phyloP scores from a whole-genome alignment of 2,797 vertebrate genomes.

The Pseudomugil gertrudae region DNA sequence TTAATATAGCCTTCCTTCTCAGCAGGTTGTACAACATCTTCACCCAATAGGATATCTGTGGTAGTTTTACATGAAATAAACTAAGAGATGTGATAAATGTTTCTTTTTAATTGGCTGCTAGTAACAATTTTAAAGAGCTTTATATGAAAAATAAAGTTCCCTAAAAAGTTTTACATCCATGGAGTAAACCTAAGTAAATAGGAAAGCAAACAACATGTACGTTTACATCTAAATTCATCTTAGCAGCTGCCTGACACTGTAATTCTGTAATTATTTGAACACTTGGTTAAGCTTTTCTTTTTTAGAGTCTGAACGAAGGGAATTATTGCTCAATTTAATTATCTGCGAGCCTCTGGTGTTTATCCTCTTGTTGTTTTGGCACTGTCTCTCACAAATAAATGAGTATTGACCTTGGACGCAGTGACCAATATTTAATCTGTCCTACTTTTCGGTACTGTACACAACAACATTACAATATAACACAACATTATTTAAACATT shows the following conservation, averaged over 20 bases:
- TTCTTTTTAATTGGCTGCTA: no score
- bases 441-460: slow-evolving; percentile 44
- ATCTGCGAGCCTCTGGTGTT: slow-evolving; percentile 46
- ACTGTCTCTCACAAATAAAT: slow-evolving; percentile 63
- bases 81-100: no score
- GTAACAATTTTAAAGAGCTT: no score
- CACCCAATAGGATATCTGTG: neutral
- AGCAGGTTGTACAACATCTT: no score
- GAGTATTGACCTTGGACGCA: slow-evolving; percentile 43
- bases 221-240: no score
- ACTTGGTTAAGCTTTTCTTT: slow-evolving; percentile 16
- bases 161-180: neutral
- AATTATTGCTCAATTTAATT: slow-evolving; percentile 54
- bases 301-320: slow-evolving; percentile 10
- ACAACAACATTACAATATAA: slow-evolving; percentile 21
- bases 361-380: slow-evolving; percentile 70
- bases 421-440: slow-evolving; percentile 67
- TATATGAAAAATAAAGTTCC: neutral
- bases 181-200: neutral
- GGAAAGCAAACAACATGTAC: neutral
- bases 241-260: no score
- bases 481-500: slow-evolving; percentile 9
- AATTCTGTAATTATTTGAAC: slow-evolving; percentile 14
- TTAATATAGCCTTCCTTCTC: no score
- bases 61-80: no score